Evolutionary conservation across 1,140 invertebrate species (phyloP).

Genomic region (Hyposmocoma kahamanoa): DNA sequence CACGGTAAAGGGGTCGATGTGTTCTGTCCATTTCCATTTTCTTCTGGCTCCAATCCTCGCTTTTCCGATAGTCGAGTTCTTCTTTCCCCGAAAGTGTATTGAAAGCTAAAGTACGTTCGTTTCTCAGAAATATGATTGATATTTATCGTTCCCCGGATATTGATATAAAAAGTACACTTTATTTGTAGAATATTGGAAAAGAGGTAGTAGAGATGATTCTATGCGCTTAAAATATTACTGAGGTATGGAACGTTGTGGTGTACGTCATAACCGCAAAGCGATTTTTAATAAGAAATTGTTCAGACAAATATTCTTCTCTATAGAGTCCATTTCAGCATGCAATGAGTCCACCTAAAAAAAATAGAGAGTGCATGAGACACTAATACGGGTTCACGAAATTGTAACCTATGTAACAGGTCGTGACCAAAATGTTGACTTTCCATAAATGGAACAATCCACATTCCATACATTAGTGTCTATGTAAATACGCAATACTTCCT

Average conservation of each 20-base stretch:
- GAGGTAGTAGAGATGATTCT: not conserved
- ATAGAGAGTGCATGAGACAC: not conserved
- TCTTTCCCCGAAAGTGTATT: no score
- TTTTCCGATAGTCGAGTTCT: no score
- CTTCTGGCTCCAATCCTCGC: no score
- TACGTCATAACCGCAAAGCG: not conserved
- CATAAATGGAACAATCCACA: not conserved
- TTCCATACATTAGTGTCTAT: no score
- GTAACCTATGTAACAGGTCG: not conserved
- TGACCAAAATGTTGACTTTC: not conserved
- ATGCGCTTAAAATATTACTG: slow-evolving; percentile 3
- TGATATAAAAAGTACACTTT: no score
- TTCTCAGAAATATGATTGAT: no score
- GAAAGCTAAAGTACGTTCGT: no score
- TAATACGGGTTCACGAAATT: not conserved
- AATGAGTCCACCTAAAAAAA: not conserved
- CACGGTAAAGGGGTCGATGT: no score
- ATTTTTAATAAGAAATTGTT: not conserved
- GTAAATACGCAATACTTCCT: no score
- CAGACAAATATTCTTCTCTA: not conserved
- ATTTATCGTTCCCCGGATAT: no score
- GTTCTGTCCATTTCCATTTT: no score
- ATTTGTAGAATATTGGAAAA: slow-evolving; percentile 1
- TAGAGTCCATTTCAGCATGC: not conserved
- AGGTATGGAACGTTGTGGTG: not conserved